Conservation (phyloP, 2,888 invertebrate genomes). For the Geotrupes spiniger region DNA sequence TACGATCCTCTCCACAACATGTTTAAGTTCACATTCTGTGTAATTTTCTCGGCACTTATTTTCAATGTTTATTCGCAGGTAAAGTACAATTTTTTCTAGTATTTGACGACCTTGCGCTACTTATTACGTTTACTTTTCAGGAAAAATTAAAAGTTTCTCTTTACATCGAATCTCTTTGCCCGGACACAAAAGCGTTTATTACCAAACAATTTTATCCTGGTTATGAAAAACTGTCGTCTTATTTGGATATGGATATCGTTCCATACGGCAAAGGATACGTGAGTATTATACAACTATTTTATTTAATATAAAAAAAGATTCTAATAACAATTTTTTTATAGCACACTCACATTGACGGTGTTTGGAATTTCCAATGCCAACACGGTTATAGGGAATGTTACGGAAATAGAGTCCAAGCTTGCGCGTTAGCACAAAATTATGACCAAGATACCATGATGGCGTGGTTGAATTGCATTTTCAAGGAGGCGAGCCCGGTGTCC, state of each 20-base stretch:
- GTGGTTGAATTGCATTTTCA: constrained; percentile 3
- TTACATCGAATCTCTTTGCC: constrained; percentile 55
- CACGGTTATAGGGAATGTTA: constrained; percentile 54
- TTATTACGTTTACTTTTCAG: neutral
- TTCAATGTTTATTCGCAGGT: too few species aligned
- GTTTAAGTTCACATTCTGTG: too few species aligned
- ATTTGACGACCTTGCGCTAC: too few species aligned
- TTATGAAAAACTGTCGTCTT: constrained; percentile 29
- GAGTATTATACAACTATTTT: too few species aligned
- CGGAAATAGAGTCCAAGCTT: constrained; percentile 55
- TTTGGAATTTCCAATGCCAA: constrained; percentile 50
- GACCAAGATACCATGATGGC: constrained; percentile 19
- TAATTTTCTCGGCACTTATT: too few species aligned
- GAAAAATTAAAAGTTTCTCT: constrained; percentile 43
- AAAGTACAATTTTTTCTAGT: too few species aligned
- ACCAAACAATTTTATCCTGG: constrained; percentile 46
- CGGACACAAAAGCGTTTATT: constrained; percentile 51
- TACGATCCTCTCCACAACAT: too few species aligned
- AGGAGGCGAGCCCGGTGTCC: neutral
- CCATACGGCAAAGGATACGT: constrained; percentile 29
- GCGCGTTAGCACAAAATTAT: constrained; percentile 46
- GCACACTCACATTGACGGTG: constrained; percentile 26
- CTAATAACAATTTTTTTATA: too few species aligned
- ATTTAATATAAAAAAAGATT: too few species aligned
- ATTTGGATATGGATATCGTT: constrained; percentile 22